Evolutionary conservation across 1,140 invertebrate genomes (phyloP), one percentile per base, ranked within the genome.

Genomic region (Heliconius himera): DNA sequence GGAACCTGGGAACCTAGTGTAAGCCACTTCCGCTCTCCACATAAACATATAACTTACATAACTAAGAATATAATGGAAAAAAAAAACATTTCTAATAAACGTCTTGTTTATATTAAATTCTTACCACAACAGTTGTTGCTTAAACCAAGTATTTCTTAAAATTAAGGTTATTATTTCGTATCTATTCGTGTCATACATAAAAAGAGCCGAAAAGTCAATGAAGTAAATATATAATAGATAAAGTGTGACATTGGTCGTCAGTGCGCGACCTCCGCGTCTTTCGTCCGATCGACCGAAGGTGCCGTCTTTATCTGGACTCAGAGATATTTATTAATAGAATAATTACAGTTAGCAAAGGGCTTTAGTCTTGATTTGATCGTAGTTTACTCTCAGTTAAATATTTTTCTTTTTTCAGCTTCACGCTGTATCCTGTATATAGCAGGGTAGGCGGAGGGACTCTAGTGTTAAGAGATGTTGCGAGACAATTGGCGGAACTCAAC

Each of bases 201-300:
- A 82, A 79, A 51, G 72, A 60, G 78, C 81, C 81, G 78, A 75
- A 56, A 70, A 74, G 78, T 82, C 78, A 79, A 82, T 79, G 72
- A 76, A 82, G 79, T 82, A 79, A 81, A 77, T 76, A 9, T 11
- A 38, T 38, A 38, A 38, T 46, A 60, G 78, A 82, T 82, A 79
- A 76, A 51, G 77, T 38, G 4, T 70, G 81, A 82, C 81, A 79
- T 82, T 82, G 76, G 41, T 79, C 76, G 74, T 77, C 77, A 82
- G 79, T 70, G 46, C 22, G 46, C 73, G 81, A 82, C 79, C 76
- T 82, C 49, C 29, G 73, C 54, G 73, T 80, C 76, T 80, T 74
- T 78, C 60, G 76, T 77, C 70, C 78, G 76, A 82, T 80, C 51
- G 81, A 82, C 81, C 81, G 78, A 60, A 79, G 78, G 60, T 72